A percentile compares a stretch with the other conserved stretches of the same genome.
phyloP scores from a whole-genome alignment of 2,888 invertebrate species.

The Tryphoninae sp. region DNA sequence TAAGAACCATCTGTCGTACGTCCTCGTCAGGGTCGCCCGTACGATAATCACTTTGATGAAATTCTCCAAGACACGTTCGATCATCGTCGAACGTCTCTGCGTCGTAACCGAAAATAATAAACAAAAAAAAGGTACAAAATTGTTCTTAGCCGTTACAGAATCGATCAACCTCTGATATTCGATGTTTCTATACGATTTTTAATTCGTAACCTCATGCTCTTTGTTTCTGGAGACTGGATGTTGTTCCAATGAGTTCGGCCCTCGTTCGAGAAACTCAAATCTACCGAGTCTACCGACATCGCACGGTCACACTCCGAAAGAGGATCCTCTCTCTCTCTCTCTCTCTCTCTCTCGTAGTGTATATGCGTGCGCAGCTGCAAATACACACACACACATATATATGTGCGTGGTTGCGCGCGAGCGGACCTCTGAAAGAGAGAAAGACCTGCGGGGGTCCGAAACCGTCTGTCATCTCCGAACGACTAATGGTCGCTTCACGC shows the following conservation, averaged over 20 bases:
- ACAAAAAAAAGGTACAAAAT: too few species aligned
- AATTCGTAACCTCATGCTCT: not conserved
- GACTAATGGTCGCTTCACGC: constrained; percentile 81
- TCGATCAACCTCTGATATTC: too few species aligned
- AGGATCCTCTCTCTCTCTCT: constrained; percentile 53
- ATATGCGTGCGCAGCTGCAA: constrained; percentile 55
- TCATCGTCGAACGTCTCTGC: not conserved
- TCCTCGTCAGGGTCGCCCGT: not conserved
- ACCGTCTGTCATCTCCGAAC: constrained; percentile 81
- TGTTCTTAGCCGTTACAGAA: too few species aligned
- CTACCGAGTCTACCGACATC: constrained; percentile 45
- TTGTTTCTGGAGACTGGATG: constrained; percentile 51
- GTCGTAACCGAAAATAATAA: not conserved
- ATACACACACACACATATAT: constrained; percentile 21
- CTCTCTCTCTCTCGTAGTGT: constrained; percentile 7
- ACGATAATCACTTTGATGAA: not conserved
- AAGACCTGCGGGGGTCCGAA: constrained; percentile 80
- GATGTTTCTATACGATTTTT: too few species aligned
- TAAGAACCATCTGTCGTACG: constrained; percentile 3
- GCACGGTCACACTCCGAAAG: constrained; percentile 72
- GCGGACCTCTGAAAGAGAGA: constrained; percentile 68
- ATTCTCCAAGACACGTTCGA: constrained; percentile 5
- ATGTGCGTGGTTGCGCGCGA: constrained; percentile 41
- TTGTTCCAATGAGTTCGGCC: constrained; percentile 57
- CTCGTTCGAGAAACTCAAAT: constrained; percentile 50